Base-by-base conservation (phyloP, 23 tunicate species). In the Clavelina lepadiformis region DNA sequence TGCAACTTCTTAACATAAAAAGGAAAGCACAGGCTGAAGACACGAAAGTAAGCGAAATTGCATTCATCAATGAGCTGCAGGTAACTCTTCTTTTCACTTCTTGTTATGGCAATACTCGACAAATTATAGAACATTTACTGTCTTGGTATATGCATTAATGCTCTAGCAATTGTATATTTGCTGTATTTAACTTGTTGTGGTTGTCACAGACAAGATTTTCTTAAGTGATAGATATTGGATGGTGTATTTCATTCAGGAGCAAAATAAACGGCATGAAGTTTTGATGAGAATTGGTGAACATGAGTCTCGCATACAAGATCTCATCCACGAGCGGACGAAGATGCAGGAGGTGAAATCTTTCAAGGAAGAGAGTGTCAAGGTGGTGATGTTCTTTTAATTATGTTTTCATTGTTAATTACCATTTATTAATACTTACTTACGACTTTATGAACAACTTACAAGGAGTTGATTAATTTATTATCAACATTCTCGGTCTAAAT, bases 31-130 rank as follows among this genome's bases (percentile, higher is more conserved):
- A 93, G 63, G 98, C 69, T 0, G 98, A 93, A 44, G 88, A 79
- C 35, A 85, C 92, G 5, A 93, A 93, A 69, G 98, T 93, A 5
- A 79, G 56, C 46, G 98, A 93, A 50, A 85, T 93, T 28, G 78
- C 83, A 20, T 93, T 93, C 70, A 93, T 93, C 73, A 83, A 93
- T 46, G 94, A 74, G 45, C 70, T 93, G 35, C 93, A 93, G 88
- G 95, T 86, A 63, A 34, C 5, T n/a, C n/a, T n/a, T n/a, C n/a
- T n/a, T n/a, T n/a, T n/a, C n/a, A n/a, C n/a, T n/a, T n/a, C n/a
- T n/a, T n/a, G n/a, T n/a, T n/a, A n/a, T n/a, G n/a, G n/a, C n/a
- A n/a, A n/a, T n/a, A n/a, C n/a, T n/a, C n/a, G n/a, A n/a, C n/a
- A n/a, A n/a, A n/a, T n/a, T n/a, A n/a, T 44, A 44, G 18, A 44